phyloP scores from a whole-genome alignment of 35 echinoderm and acorn worm species.

The Lytechinus variegatus region DNA sequence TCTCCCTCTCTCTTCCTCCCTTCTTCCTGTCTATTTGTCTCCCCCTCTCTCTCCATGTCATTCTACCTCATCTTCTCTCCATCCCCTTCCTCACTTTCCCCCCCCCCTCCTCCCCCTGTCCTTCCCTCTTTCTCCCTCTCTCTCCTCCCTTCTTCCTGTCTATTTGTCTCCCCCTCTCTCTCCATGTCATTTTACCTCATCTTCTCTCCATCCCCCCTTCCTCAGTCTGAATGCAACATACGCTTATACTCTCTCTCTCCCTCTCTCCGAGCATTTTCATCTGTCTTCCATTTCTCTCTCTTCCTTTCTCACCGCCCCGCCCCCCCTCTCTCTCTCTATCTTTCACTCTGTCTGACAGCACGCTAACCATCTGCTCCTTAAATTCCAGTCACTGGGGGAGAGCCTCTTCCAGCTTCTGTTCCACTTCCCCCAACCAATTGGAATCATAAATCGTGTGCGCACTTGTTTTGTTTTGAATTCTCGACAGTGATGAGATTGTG shows the following conservation, averaged over 20 bases:
- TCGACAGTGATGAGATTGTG: neutral
- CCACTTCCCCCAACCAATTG: neutral
- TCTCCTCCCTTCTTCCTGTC: neutral
- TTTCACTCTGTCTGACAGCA: neutral
- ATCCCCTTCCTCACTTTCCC: neutral
- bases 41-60: neutral
- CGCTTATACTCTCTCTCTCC: neutral
- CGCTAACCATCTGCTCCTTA: neutral
- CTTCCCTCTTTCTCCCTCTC: neutral
- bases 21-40: neutral
- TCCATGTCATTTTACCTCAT: neutral
- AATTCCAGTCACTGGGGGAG: neutral
- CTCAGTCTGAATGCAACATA: too few species aligned
- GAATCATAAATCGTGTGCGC: constrained; percentile 1
- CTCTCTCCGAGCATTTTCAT: neutral
- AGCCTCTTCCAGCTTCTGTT: neutral
- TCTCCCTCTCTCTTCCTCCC: neutral
- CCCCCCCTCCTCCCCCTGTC: neutral
- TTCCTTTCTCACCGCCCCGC: neutral
- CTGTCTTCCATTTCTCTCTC: neutral
- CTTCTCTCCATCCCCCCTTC: neutral
- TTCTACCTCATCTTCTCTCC: neutral
- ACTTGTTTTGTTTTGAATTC: constrained; percentile 13
- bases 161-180: neutral
- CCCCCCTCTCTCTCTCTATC: neutral